Percentiles rank a stretch among this genome's conserved stretches.
These are phyloP conservation scores for Ictalurus punctatus DNA, from an alignment of 2,113 vertebrate species.

Conservation along the genomic window DNA sequence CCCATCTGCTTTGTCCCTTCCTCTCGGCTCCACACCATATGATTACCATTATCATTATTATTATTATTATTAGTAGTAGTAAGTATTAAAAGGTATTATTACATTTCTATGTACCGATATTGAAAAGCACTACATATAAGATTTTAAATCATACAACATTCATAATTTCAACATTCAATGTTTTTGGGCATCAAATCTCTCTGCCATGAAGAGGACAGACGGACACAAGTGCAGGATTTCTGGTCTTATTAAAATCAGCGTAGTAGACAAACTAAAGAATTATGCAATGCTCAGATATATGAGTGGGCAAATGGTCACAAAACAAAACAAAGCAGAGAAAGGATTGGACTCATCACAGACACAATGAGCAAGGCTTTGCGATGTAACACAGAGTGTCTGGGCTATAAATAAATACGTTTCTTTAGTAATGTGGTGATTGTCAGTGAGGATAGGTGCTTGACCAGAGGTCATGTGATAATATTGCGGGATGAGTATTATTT, in stretches of 20 bases:
- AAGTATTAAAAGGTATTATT: too few species aligned
- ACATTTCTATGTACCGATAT: background rate
- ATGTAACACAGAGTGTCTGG: background rate
- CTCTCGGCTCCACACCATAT: background rate
- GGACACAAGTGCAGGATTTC: background rate
- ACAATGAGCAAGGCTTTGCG: background rate
- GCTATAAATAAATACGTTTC: background rate
- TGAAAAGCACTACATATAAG: background rate
- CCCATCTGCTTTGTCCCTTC: background rate
- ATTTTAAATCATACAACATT: too few species aligned
- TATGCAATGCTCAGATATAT: background rate
- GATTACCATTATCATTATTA: too few species aligned
- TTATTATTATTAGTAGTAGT: too few species aligned
- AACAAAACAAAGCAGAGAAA: background rate
- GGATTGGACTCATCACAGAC: background rate
- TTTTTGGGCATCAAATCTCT: background rate
- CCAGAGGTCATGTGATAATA: background rate
- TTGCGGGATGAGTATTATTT: background rate
- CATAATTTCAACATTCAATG: background rate
- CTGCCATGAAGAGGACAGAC: background rate
- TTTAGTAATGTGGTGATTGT: background rate
- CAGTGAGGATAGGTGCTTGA: background rate
- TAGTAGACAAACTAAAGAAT: background rate
- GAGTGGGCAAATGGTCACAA: background rate
- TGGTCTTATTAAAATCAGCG: background rate